A percentile compares a stretch with the other conserved stretches of the same genome.
Evolutionary conservation across 2,797 vertebrate genomes (phyloP).

Genomic region (Dipus sagitta): DNA sequence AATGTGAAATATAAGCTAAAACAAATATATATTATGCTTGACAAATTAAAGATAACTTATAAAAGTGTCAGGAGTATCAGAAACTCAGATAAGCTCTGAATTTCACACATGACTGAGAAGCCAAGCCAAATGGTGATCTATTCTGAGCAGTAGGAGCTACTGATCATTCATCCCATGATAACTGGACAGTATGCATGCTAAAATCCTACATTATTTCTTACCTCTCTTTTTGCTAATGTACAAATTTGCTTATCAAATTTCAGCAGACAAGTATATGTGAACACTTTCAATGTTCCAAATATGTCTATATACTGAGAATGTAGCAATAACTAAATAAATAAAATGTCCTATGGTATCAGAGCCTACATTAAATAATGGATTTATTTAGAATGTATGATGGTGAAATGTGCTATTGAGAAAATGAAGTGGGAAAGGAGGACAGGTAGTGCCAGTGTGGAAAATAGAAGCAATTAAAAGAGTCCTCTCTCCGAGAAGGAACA

Average conservation of each 20-base stretch:
- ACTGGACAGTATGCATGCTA: accelerated
- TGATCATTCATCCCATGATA: neutral
- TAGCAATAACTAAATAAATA: neutral
- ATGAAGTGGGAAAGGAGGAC: neutral
- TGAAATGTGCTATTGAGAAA: neutral
- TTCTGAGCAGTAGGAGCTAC: neutral
- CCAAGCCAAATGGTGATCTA: neutral
- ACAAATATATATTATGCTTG: neutral
- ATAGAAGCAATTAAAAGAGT: neutral
- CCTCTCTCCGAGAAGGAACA: neutral
- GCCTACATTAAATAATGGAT: neutral
- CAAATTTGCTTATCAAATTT: conserved; percentile 7
- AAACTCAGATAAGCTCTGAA: neutral
- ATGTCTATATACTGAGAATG: neutral
- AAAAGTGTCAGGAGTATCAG: neutral
- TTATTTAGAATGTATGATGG: neutral
- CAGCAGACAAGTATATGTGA: neutral
- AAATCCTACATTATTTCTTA: neutral
- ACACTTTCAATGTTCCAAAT: neutral
- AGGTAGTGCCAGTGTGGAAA: neutral
- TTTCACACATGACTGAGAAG: neutral
- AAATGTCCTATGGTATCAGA: neutral
- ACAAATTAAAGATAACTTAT: neutral
- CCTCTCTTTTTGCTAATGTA: neutral
- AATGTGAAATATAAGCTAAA: neutral